Evolutionary conservation across 2,888 invertebrate species (phyloP).

Genomic region (Meloe dianella): DNA sequence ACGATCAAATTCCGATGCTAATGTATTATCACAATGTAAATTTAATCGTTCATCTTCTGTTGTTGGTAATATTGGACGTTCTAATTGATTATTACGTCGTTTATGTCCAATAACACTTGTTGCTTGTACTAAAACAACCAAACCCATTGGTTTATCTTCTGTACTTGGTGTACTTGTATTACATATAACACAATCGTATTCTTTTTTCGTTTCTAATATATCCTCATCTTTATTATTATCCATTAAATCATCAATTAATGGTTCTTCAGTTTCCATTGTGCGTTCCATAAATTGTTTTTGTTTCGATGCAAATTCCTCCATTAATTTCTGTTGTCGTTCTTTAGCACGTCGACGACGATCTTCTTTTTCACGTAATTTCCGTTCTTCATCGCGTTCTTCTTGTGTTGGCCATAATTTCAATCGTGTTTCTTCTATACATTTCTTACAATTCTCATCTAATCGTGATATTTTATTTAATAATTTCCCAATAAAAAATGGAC

Average conservation of each 20-base stretch:
- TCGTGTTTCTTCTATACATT: constrained; percentile 72
- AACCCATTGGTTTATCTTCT: constrained; percentile 82
- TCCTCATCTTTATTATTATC: constrained; percentile 63
- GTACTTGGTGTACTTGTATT: constrained; percentile 88
- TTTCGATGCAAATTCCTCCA: constrained; percentile 90
- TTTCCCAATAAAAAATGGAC: constrained; percentile 83
- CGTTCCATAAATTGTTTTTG: constrained; percentile 92
- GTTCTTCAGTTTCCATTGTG: constrained; percentile 67
- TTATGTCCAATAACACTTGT: constrained; percentile 88
- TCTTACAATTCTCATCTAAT: constrained; percentile 73
- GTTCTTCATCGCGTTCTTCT: constrained; percentile 79
- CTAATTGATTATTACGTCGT: constrained; percentile 61
- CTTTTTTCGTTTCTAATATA: constrained; percentile 63
- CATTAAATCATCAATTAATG: constrained; percentile 8
- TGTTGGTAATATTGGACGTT: constrained; percentile 67
- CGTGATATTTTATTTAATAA: constrained; percentile 77
- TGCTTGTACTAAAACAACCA: constrained; percentile 86
- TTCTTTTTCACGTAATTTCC: constrained; percentile 74
- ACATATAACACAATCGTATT: constrained; percentile 96
- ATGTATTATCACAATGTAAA: constrained; percentile 67
- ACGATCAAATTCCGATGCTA: constrained; percentile 78
- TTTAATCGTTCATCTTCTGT: constrained; percentile 69
- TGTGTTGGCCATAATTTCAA: constrained; percentile 81
- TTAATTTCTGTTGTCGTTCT: constrained; percentile 88
- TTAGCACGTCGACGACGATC: constrained; percentile 84